Base-by-base conservation (phyloP, 2,888 invertebrate genomes). In the Leptopilina syphax region DNA sequence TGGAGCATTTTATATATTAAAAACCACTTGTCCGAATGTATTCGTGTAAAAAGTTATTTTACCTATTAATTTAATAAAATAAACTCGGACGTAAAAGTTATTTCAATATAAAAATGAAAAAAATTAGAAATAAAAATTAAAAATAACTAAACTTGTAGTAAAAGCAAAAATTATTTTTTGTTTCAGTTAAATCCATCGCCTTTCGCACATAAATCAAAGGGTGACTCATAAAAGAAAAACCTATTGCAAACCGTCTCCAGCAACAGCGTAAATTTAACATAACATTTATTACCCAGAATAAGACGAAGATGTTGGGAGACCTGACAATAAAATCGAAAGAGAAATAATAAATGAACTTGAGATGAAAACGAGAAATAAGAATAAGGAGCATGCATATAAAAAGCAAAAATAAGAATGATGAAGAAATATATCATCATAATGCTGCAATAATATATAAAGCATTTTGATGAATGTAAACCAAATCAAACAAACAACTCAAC, bases 161-260 rank as follows among this genome's bases (percentile, higher is more conserved):
- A 34, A 34, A 34, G 3, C 34, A 34, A 34, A 34, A 34, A 54
- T 73, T 34, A 7, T 73, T 57, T 13, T 27, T 4, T 73, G 73
- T 73, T 73, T 73, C 57, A 73, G 73, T 10, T 57, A 27, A 54
- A 54, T 73, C 18, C 54, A 73, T 73, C n/a, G 34, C 54, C 57
- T 73, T 73, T 73, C 34, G n/a, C 54, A 41, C 8, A 57, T 73
- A 57, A 34, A 24, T 34, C 54, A 57, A 34, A 57, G 73, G 54
- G 34, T 57, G 73, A 24, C 73, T 73, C 57, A n/a, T 9, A 57
- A 68, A 50, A 68, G 44, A 65, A 65, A 65, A 34, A 18, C 18
- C 4, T 44, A n/a, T 68, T 68, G 6, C 44, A 68, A 24, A 12
- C 10, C 47, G 18, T 63, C 63, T 63, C 9, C 63, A 63, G 24